A percentile compares a stretch with the other conserved stretches of the same genome.
Conservation (phyloP, 2,888 invertebrate genomes). For the Antheraea yamamai region DNA sequence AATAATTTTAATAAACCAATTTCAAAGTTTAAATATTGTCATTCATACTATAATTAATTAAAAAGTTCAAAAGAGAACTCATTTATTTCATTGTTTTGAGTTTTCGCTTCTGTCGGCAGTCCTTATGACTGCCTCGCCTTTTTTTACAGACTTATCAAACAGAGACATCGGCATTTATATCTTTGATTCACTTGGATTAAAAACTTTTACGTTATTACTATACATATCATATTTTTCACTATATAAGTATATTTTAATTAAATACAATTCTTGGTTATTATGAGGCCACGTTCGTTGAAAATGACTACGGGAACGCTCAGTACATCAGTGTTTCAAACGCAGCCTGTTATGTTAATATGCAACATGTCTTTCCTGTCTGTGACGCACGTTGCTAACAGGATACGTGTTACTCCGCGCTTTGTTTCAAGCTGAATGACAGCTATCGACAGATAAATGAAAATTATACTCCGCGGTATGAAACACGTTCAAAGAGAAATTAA, state of each 20-base stretch:
- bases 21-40: too few species aligned
- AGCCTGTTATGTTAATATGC: constrained; percentile 10
- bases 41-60: too few species aligned
- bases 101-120: too few species aligned
- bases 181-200: too few species aligned
- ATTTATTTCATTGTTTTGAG: too few species aligned
- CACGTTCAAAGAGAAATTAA: not conserved
- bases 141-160: too few species aligned
- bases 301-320: not conserved
- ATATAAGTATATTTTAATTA: not conserved
- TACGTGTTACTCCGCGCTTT: constrained; percentile 7
- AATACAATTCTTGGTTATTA: not conserved
- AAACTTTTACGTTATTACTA: too few species aligned
- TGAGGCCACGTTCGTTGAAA: not conserved
- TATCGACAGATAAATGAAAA: constrained; percentile 16
- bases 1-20: too few species aligned
- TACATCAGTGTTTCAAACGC: constrained; percentile 7
- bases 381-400: constrained; percentile 1
- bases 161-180: too few species aligned
- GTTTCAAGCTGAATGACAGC: constrained; percentile 6
- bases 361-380: constrained; percentile 6
- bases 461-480: constrained; percentile 2
- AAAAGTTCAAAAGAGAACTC: too few species aligned
- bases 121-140: too few species aligned
- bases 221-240: too few species aligned